Evolutionary conservation across 2,888 invertebrate species (phyloP), one percentile per base, ranked within the genome.

Genomic region (Lithophane leautieri): DNA sequence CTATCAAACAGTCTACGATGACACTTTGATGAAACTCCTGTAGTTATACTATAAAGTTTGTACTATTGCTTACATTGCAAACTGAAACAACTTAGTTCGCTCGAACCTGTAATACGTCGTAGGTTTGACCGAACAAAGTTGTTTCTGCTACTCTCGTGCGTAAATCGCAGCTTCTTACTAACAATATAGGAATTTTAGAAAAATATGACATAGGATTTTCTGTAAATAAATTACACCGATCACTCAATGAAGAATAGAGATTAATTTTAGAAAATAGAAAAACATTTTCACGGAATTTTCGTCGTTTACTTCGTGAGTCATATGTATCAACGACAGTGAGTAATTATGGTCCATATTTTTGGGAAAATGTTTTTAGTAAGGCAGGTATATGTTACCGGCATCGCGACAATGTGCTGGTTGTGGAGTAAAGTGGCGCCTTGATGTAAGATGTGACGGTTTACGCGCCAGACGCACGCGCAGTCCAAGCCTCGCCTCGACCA

Each of bases 401-500:
- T 89, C 83, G 86, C 82, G 86, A 89, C 86, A 89, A 90, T 91
- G 89, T 89, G 89, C 66, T 70, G 75, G 52, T 75, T 28, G 83
- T 88, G 75, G 66, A 16, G 60, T 79, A 74, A 74, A 78, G 82
- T 79, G 83, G 82, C 83, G 81, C 79, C 81, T 81, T 25, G 16
- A 63, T 70, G 78, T 70, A 73, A 83, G 86, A 84, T 70, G 85
- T 89, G 90, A 87, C 90, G 91, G 87, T 88, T 90, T 88, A 91
- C 90, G 89, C 92, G 93, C 91, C 90, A 90, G 90, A 87, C 93
- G 92, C 92, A 89, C 92, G 94, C 95, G 95, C 95, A 94, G 94
- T 95, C 89, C 89, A 89, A 91, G 88, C 90, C 90, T 91, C 94
- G 94, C 94, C 88, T 89, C 94, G 93, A 90, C 93, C 92, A 93